Conservation (phyloP, 2,797 vertebrate genomes). For the Podargus strigoides region DNA sequence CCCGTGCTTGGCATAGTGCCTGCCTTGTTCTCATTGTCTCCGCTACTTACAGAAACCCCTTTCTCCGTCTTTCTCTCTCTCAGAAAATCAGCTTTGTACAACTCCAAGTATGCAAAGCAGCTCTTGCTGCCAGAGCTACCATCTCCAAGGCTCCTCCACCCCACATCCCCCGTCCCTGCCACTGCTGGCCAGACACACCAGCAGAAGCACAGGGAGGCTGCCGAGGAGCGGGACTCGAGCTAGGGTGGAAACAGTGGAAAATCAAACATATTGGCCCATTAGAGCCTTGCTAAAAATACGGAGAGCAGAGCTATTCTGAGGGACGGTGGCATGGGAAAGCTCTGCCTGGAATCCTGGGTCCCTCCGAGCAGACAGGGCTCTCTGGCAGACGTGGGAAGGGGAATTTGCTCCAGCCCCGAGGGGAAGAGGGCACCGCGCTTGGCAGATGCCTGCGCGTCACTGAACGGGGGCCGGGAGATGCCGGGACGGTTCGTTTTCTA, state of each 20-base stretch:
- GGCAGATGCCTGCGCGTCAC: neutral
- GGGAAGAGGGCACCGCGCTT: conserved; percentile 13
- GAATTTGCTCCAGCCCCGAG: neutral
- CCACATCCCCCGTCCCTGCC: neutral
- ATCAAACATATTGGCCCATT: conserved; percentile 94
- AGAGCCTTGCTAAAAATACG: conserved; percentile 93
- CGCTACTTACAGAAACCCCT: conserved; percentile 80
- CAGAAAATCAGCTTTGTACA: conserved; percentile 75
- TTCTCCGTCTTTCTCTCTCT: conserved; percentile 70
- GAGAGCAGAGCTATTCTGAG: conserved; percentile 84
- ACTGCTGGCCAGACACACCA: conserved; percentile 52
- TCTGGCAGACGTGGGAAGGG: conserved; percentile 77
- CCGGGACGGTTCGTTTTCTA: neutral
- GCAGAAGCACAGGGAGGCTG: conserved; percentile 53
- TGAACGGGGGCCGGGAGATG: neutral
- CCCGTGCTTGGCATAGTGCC: conserved; percentile 78
- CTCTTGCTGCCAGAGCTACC: conserved; percentile 66
- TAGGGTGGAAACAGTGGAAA: conserved; percentile 90
- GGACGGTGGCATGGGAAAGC: conserved; percentile 96
- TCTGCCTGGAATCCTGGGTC: conserved; percentile 78
- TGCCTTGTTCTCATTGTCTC: conserved; percentile 84
- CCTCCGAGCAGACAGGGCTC: conserved; percentile 69
- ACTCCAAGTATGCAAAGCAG: conserved; percentile 78
- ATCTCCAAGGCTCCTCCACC: conserved; percentile 59
- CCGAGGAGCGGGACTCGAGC: conserved; percentile 77